Base-by-base conservation (phyloP, 1,140 invertebrate species). In the Drosophila hydei region DNA sequence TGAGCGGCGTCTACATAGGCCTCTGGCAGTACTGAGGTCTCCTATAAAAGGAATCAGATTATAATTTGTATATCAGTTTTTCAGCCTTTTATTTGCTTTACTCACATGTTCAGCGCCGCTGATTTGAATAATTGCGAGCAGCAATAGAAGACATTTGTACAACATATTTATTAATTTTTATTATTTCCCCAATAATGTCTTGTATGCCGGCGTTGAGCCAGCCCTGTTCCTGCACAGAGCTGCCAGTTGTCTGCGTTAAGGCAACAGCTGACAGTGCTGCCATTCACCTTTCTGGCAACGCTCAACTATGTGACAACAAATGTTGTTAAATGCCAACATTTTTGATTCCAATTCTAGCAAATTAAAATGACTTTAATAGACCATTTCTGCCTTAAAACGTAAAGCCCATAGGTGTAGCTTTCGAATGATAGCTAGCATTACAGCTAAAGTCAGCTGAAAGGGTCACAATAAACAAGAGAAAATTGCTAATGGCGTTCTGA, bases 1-100 rank as follows among this genome's bases (percentile, higher is more conserved):
- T 91, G 90, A 2, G 83, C 62, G 30, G 84, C 85, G 21, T 89
- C 79, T 9, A 91, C 77, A 65, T 69, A 91, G 23, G 72, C 70
- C 33, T 88, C 85, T 12, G 89, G 89, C 36, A 91, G 48, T 45
- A 72, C 64, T 11, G 75, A 52, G 1, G 67, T 81, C 19, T 81
- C 74, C 38, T 68, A 19, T 11, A 11, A 33, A n/a, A 5, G 1
- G 47, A 23, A 48, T 6, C 30, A 33, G 30, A 33, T 6, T 9
- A 42, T 40, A 42, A 40, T 4, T 40, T 5, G n/a, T n/a, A n/a
- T n/a, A n/a, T n/a, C n/a, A n/a, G n/a, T n/a, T n/a, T n/a, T n/a
- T n/a, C n/a, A n/a, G n/a, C n/a, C n/a, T n/a, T n/a, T n/a, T n/a
- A n/a, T n/a, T n/a, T n/a, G n/a, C 0, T 23, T 12, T 25, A 60